Evolutionary conservation across 2,888 invertebrate species (phyloP), one percentile per base, ranked within the genome.

Genomic region (Diaperis boleti): DNA sequence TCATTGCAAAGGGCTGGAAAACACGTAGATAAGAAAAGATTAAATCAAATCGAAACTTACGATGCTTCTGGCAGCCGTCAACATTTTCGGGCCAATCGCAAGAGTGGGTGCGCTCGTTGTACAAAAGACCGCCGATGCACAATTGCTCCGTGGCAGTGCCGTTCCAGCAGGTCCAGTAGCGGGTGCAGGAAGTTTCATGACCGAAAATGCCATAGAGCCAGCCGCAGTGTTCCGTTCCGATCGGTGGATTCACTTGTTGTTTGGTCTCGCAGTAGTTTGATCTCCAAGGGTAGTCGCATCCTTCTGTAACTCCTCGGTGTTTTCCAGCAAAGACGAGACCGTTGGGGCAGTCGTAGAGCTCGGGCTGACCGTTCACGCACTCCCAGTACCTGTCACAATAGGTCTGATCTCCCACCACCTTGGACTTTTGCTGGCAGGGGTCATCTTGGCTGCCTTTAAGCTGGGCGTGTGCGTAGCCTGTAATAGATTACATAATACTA

Each of bases 161-260:
- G 81, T 95, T 95, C 95, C 95, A 95, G 80, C 95, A 95, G 0
- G 95, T 95, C 95, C 95, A 95, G 80, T 95, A 95, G 45, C 95
- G 85, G 2, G 95, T 95, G 83, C 95, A 95, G 1, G 94, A 94
- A 0, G 94, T 95, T 84, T 95, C 95, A 81, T 95, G 95, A 0
- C 95, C 95, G 82, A 95, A 95, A 78, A 95, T 95, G 42, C 95
- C 95, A 82, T 94, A 95, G 71, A 94, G 83, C 94, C 95, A 95
- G 80, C 93, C 94, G 75, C 95, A 95, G 77, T 95, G 94, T 72
- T 95, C 94, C 1, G 89, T 89, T 47, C 90, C 87, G 69, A 92
- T 89, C 29, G 95, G 94, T 8, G 92, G 88, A 81, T 95, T 91
- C 18, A 89, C 87, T 79, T 91, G 89, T 82, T 87, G 91, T 85